Percentiles rank a stretch among this genome's conserved stretches.
phyloP scores from a whole-genome alignment of 2,113 vertebrate species.

The Rattus rattus region DNA sequence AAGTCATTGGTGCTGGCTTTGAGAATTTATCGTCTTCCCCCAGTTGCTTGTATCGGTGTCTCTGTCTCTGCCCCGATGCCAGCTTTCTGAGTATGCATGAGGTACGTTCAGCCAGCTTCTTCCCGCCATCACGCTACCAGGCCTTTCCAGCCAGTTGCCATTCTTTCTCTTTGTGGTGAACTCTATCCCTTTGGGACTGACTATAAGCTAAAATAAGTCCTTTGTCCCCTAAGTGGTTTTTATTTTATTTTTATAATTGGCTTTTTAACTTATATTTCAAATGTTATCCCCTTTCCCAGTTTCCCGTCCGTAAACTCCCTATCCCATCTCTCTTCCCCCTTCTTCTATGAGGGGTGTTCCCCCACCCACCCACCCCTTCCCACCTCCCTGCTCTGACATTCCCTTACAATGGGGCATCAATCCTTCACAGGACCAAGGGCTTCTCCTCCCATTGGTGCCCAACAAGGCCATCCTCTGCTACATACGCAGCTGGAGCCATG shows the following conservation, averaged over 20 bases:
- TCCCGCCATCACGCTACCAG: background rate
- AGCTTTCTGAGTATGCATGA: background rate
- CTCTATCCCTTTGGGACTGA: background rate
- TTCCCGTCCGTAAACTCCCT: no score
- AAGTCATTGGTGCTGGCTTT: background rate
- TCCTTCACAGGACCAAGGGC: no score
- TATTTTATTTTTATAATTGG: background rate
- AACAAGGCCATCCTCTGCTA: no score
- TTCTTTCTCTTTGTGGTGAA: background rate
- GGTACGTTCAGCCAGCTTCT: background rate
- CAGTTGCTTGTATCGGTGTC: background rate
- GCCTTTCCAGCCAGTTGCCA: background rate
- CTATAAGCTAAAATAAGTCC: background rate
- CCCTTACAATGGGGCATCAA: no score
- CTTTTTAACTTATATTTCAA: no score
- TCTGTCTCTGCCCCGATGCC: background rate
- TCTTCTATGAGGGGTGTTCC: no score
- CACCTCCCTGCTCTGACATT: no score
- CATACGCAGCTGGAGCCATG: no score
- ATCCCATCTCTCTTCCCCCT: no score
- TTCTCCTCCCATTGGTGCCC: no score
- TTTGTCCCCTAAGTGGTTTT: background rate
- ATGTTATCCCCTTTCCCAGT: no score
- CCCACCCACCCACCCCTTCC: no score
- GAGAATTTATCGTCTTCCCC: background rate